phyloP scores from a whole-genome alignment of 2,888 invertebrate genomes.

The Amphipyra tragopoginis region DNA sequence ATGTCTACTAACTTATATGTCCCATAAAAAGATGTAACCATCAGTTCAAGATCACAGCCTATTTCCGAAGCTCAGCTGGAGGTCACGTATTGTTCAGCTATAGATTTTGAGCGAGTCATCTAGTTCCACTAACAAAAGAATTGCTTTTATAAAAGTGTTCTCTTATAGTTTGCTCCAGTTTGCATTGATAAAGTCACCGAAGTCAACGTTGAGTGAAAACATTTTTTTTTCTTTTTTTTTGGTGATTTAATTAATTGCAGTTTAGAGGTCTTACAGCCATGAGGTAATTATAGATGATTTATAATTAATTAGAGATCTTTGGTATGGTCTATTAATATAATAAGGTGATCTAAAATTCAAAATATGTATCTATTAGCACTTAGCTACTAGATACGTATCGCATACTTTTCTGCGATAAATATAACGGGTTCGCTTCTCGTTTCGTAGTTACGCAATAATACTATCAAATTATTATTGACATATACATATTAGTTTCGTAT shows the following conservation, averaged over 20 bases:
- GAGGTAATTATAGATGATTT: neutral
- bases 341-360: too few species aligned
- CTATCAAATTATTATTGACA: too few species aligned
- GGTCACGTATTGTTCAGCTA: constrained; percentile 39
- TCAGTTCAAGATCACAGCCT: constrained; percentile 19
- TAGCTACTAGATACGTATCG: too few species aligned
- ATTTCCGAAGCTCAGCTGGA: constrained; percentile 13
- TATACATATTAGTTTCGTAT: too few species aligned
- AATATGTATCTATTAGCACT: too few species aligned
- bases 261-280: neutral
- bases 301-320: too few species aligned
- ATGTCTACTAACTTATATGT: neutral
- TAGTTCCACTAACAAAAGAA: constrained; percentile 19
- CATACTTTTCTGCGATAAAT: too few species aligned
- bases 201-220: constrained; percentile 18
- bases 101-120: constrained; percentile 11
- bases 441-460: too few species aligned
- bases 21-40: constrained; percentile 4
- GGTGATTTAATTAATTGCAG: neutral
- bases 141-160: constrained; percentile 33
- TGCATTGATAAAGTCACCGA: constrained; percentile 8
- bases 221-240: neutral
- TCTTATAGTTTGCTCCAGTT: constrained; percentile 14
- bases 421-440: too few species aligned
- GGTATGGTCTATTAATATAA: too few species aligned